Evolutionary conservation across 2,888 invertebrate species (phyloP).

Genomic region (Galerucella pusilla): DNA sequence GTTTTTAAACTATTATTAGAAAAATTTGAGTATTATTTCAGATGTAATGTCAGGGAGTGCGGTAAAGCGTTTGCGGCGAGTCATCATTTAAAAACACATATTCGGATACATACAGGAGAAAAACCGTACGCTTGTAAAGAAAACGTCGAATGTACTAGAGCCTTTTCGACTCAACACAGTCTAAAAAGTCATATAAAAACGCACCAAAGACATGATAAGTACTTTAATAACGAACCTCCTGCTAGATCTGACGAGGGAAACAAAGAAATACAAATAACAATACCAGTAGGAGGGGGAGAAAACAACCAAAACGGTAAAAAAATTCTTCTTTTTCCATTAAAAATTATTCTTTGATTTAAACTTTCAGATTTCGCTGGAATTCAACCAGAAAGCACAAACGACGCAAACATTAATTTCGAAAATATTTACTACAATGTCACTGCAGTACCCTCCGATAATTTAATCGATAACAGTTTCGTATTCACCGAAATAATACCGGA

Average conservation of each 20-base stretch:
- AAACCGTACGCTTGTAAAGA: conserved; percentile 81
- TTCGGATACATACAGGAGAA: conserved; percentile 82
- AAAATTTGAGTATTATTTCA: conserved; percentile 56
- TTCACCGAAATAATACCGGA: conserved; percentile 46
- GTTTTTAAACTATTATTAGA: neutral
- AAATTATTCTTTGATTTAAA: neutral
- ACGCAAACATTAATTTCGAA: conserved; percentile 47
- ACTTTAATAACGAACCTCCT: conserved; percentile 22
- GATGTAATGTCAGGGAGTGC: conserved; percentile 85
- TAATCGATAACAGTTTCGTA: conserved; percentile 45
- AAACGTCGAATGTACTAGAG: conserved; percentile 74
- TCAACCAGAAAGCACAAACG: conserved; percentile 5
- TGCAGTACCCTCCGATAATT: conserved; percentile 36
- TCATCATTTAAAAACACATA: conserved; percentile 93
- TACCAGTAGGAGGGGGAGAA: neutral
- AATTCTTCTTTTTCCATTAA: neutral
- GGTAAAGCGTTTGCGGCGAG: conserved; percentile 94
- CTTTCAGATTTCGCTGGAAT: conserved; percentile 4
- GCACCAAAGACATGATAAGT: conserved; percentile 69
- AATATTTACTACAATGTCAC: conserved; percentile 48
- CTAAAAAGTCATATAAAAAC: conserved; percentile 82
- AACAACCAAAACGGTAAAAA: conserved; percentile 18
- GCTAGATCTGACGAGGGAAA: conserved; percentile 12
- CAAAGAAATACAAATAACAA: conserved; percentile 8
- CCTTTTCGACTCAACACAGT: conserved; percentile 88